Evolutionary conservation across 2,888 invertebrate species (phyloP), one percentile per base, ranked within the genome.

Genomic region (Diadegma fenestrale): DNA sequence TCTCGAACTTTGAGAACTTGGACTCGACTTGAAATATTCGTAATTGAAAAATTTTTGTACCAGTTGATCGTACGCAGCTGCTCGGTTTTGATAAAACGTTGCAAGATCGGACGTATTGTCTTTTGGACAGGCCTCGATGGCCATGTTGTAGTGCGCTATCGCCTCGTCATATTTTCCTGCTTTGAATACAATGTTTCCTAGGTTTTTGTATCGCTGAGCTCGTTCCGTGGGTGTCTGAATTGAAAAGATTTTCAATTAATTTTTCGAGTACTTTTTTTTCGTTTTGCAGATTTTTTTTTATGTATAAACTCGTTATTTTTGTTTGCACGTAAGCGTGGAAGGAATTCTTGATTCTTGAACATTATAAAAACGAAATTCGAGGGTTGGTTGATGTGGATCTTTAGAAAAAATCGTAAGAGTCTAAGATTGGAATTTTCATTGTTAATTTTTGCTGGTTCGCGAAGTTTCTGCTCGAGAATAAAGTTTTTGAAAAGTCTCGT

Each of bases 41-140:
- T 26, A 7, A 4, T 26, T 10, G 26, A 1, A 10, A 64, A 64
- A 64, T 88, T 81, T 6, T 1, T 26, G 93, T 93, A 96, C 96
- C 92, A 98, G 94, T 94, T 98, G 97, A 94, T 99, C 99, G 94
- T 98, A 98, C 63, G 98, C 98, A 19, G 99, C 99, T 14, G 99
- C 99, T 90, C 99, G 96, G 93, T 99, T 99, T 94, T 99, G 99
- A 94, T 98, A 98, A 94, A 98, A 98, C 19, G 98, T 98, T 0
- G 99, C 97, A 79, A 98, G 94, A 89, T 98, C 98, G 0, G 95
- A 95, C 37, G 95, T 95, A 89, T 97, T 96, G 80, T 97, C 96
- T 86, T 95, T 94, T 0, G 98, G 97, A 91, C 99, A 99, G 45
- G 97, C 95, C 89, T 98, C 98, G 77, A 99, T 99, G 0, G 99